Base-by-base conservation (phyloP, 2,113 vertebrate species). In the Phalacrocorax pelagicus region DNA sequence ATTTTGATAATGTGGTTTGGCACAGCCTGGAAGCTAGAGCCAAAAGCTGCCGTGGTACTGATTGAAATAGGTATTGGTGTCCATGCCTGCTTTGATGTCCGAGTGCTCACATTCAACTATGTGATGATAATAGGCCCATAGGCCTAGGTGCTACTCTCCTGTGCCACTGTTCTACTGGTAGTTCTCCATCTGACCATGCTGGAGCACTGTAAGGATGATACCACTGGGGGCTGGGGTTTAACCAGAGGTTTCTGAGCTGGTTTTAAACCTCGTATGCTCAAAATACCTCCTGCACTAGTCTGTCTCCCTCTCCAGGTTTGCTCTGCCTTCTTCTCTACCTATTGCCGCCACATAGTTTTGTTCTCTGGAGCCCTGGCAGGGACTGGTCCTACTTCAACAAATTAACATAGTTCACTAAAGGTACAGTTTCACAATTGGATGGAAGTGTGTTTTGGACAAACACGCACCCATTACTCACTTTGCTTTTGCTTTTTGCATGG, bases 61-160 rank as follows among this genome's bases (percentile, higher is more conserved):
- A 15, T 12, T 73, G 58, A 69, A 67, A 26, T 6, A 51, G n/a
- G 14, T 58, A 1, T 24, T 40, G 70, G 12, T 73, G 44, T 34
- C 44, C 6, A 3, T 55, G 32, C 38, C 32, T 90, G 0, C 38
- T 44, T 52, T 7, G 26, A 3, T 13, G 19, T 54, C 19, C 3
- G 11, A 51, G 71, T 10, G 15, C 34, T 92, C 12, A 3, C 36
- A 5, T 62, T 72, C 73, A 72, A 1, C 62, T 63, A 1, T 1
- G 0, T 44, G 26, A 27, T 36, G 5, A 8, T 72, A n/a, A 29
- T 9, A 2, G 14, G 6, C 22, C 32, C 5, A 2, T 12, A 11
- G 52, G 20, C 30, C 59, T 19, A 29, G 44, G 42, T 32, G 16
- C 34, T 52, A 1, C 59, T 51, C 10, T 49, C 24, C 63, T 20